Evolutionary conservation across 1,140 invertebrate species (phyloP).

Genomic region (Neodiprion lecontei): DNA sequence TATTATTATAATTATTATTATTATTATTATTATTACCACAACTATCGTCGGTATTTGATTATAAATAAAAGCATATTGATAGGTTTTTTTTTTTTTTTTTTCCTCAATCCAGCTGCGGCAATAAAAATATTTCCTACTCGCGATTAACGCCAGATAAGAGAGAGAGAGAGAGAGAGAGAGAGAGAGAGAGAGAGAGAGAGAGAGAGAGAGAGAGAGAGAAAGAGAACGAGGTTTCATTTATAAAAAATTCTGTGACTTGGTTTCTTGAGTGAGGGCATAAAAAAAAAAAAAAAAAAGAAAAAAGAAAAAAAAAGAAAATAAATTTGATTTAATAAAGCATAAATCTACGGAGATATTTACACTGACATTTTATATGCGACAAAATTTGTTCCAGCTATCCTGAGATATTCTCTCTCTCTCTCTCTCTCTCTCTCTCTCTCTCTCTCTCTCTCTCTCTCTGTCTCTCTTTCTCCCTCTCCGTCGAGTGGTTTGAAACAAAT

Average conservation of each 20-base stretch:
- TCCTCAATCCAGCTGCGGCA: not conserved
- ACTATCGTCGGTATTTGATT: too few relatives aligned
- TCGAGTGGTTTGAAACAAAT: not conserved
- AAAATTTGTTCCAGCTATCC: not conserved
- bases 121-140: slow-evolving; percentile 2
- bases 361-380: not conserved
- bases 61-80: slow-evolving; percentile 13
- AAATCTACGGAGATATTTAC: too few relatives aligned
- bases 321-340: too few relatives aligned
- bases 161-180: slow-evolving; percentile 13
- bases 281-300: too few relatives aligned
- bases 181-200: not conserved
- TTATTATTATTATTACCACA: slow-evolving; percentile 8
- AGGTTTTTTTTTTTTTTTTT: not conserved
- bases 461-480: too few relatives aligned
- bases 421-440: too few relatives aligned
- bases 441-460: too few relatives aligned
- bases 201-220: not conserved
- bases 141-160: not conserved
- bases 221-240: too few relatives aligned
- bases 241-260: too few relatives aligned
- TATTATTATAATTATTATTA: slow-evolving; percentile 4
- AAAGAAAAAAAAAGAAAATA: too few relatives aligned
- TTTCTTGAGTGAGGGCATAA: too few relatives aligned
- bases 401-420: not conserved